Base-by-base conservation (phyloP, 2,113 vertebrate species). In the Platichthys flesus region DNA sequence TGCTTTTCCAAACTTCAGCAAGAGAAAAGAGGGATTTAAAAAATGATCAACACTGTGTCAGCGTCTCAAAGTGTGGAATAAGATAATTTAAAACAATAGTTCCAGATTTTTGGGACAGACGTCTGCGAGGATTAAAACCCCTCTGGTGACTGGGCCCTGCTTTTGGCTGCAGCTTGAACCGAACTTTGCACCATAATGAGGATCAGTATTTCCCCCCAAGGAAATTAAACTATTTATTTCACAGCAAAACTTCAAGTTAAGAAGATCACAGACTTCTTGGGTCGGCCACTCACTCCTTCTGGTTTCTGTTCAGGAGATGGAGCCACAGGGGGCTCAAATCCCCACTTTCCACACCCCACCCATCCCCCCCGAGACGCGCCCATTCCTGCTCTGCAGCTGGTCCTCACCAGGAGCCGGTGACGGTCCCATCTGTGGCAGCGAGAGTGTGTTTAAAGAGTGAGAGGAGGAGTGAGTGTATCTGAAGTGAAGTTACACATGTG, bases 311-410 rank as follows among this genome's bases (percentile, higher is more conserved):
- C 16, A 68, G 49, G 45, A 74, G 61, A 3, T 9, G 8, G 26
- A 76, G 35, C 75, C 57, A 47, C 70, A 35, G 76, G 79, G 67
- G 82, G 61, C 10, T 61, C 20, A 57, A 76, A 83, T 37, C 60
- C 60, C 10, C 49, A 13, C 10, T 47, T 61, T 78, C 18, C 71
- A 58, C 3, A 45, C 54, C 42, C 64, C 40, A 10, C 40, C 40
- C 40, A 10, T 13, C 31, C 65, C 82, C 82, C 82, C 42, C 0
- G 23, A 28, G 70, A 64, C 21, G 54, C 3, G 63, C 61, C 62
- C 65, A 81, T 76, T 68, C 61, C 68, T 67, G 85, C 78, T 68
- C 78, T 54, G 71, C 91, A 91, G 86, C 85, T 91, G 91, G 83
- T 88, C 85, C 56, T 73, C 71, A 57, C 26, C 2, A 52, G 40